phyloP scores from a whole-genome alignment of 2,113 vertebrate species.

The Ginglymostoma cirratum region DNA sequence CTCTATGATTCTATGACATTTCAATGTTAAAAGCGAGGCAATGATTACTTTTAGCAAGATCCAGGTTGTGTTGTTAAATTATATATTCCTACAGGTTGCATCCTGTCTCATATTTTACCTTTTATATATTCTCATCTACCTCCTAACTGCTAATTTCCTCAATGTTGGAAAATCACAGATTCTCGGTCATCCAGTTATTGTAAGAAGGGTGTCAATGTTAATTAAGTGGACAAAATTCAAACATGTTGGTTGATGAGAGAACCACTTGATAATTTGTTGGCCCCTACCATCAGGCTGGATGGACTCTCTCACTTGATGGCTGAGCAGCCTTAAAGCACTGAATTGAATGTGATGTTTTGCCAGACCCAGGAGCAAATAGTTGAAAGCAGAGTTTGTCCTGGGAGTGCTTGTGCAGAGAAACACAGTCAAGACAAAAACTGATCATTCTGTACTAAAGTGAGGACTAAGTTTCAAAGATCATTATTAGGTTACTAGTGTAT shows the following conservation, averaged over 20 bases:
- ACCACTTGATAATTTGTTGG: neutral
- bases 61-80: neutral
- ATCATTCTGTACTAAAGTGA: neutral
- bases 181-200: neutral
- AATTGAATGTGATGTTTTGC: too few relatives aligned
- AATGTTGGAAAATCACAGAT: neutral
- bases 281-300: neutral
- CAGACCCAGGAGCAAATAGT: neutral
- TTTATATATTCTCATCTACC: neutral
- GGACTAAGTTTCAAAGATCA: neutral
- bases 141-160: neutral
- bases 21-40: neutral
- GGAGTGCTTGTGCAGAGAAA: neutral
- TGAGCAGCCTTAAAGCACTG: neutral
- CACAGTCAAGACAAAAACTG: neutral
- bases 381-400: neutral
- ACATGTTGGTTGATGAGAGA: neutral
- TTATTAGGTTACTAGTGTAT: neutral
- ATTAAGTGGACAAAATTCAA: neutral
- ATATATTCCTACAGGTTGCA: neutral
- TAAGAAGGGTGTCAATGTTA: neutral
- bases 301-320: neutral
- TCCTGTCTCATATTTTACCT: neutral
- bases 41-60: neutral
- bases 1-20: neutral